Evolutionary conservation across 2,797 vertebrate genomes (phyloP), one percentile per base, ranked within the genome.

Genomic region (Amphiprion clarkii): DNA sequence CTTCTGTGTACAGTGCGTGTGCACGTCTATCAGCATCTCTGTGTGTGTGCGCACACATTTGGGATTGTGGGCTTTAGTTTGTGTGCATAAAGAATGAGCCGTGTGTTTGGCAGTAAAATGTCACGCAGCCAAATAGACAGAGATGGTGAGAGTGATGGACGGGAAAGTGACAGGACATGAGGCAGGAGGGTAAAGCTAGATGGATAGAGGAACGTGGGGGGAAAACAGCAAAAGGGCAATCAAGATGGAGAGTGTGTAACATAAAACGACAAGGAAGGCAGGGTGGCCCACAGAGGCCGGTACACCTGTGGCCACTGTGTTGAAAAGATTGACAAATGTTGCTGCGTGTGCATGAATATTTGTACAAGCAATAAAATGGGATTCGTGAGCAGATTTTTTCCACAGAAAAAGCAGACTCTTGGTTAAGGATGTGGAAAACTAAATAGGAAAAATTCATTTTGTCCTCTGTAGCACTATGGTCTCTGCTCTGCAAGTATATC

Each of bases 31-130:
- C 29, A 62, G 57, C 14, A n/a, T 68, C 49, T 71, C 12, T 49
- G 44, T 33, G 11, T 33, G 11, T 48, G 3, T 57, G 42, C 27
- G 17, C 48, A 48, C 46, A 65, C 42, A 48, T 75, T 61, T 63
- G 5, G 23, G 44, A 14, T 48, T 55, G 59, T 5, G n/a, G 49
- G 56, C 57, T 48, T 62, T 21, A 57, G 67, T 25, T 46, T 62
- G 54, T 65, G 46, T 62, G 29, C 9, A 8, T 44, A 8, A 56
- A 46, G 31, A 6, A 69, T 31, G 54, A 78, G 61, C 40, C 1
- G 73, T 57, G 71, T 81, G 56, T 68, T 51, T 13, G 58, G 53
- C 52, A 36, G 71, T 46, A 40, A 91, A 87, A 89, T 89, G 84
- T 87, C 87, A 88, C 9, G 1, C 59, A 29, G 70, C 70, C 65